Evolutionary conservation across 2,797 vertebrate genomes (phyloP).

Genomic region (Bryconaethiops microstoma): DNA sequence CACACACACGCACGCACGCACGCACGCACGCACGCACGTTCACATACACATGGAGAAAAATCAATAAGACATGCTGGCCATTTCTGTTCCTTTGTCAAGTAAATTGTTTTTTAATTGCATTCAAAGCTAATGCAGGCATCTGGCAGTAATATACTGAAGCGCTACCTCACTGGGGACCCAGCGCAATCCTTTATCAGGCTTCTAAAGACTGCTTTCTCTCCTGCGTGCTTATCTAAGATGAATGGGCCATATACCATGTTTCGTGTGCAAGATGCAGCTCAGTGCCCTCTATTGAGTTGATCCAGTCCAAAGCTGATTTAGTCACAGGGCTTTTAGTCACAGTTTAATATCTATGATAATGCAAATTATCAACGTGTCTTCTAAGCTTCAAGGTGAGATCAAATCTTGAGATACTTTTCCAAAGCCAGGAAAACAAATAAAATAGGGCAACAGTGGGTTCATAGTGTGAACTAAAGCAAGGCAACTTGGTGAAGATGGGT

Average conservation of each 20-base stretch:
- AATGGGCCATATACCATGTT: slow-evolving; percentile 3
- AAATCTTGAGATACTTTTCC: not conserved
- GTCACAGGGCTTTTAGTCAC: not conserved
- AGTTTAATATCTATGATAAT: slow-evolving; percentile 35
- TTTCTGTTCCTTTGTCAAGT: slow-evolving; percentile 22
- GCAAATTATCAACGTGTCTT: slow-evolving; percentile 29
- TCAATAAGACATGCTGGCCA: slow-evolving; percentile 16
- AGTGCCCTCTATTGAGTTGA: not conserved
- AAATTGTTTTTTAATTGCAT: slow-evolving; percentile 48
- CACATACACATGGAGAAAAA: not conserved
- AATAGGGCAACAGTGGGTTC: too few species aligned
- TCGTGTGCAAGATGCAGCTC: not conserved
- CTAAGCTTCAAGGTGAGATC: slow-evolving; percentile 40
- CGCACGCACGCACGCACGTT: not conserved
- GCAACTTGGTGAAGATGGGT: too few species aligned
- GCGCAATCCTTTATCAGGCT: slow-evolving; percentile 22
- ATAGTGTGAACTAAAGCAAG: too few species aligned
- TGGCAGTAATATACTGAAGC: slow-evolving; percentile 23
- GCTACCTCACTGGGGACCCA: slow-evolving; percentile 9
- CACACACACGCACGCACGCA: too few species aligned
- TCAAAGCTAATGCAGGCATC: slow-evolving; percentile 27
- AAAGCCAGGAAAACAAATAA: too few species aligned
- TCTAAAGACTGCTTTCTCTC: slow-evolving; percentile 5
- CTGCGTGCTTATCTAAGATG: slow-evolving; percentile 25
- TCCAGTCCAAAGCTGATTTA: not conserved